Evolutionary conservation across 1,140 invertebrate genomes (phyloP).

Genomic region (Formica exsecta): DNA sequence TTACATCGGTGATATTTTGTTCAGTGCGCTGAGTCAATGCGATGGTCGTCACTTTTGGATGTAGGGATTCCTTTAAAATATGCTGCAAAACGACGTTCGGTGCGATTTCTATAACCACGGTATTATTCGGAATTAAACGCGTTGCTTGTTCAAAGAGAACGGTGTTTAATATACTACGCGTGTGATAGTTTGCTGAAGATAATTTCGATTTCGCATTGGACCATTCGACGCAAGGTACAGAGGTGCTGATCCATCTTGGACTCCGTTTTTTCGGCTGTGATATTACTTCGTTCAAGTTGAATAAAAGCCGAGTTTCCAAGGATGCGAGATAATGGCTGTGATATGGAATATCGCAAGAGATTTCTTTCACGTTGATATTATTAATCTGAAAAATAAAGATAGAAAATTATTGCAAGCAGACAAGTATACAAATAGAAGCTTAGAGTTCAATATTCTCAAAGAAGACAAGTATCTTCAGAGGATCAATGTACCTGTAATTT

Average conservation of each 20-base stretch:
- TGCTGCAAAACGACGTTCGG: constrained; percentile 92
- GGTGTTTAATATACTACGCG: constrained; percentile 94
- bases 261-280: constrained; percentile 91
- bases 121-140: constrained; percentile 91
- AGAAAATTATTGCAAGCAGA: neutral
- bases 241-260: constrained; percentile 94
- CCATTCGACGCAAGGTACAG: constrained; percentile 92
- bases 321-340: constrained; percentile 90
- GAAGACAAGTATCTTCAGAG: too few species aligned
- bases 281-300: constrained; percentile 91
- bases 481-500: constrained; percentile 82
- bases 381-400: constrained; percentile 86
- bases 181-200: constrained; percentile 96
- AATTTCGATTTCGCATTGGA: constrained; percentile 88
- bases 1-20: constrained; percentile 90
- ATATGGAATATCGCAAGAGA: constrained; percentile 93
- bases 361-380: constrained; percentile 91
- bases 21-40: constrained; percentile 93
- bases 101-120: constrained; percentile 93
- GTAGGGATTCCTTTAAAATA: constrained; percentile 88
- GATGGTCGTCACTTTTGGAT: constrained; percentile 89
- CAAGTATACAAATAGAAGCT: neutral
- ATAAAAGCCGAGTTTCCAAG: constrained; percentile 90
- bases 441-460: neutral
- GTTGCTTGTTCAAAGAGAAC: constrained; percentile 95